Conservation (phyloP, 1,140 invertebrate species). For the Cydia strobilella region DNA sequence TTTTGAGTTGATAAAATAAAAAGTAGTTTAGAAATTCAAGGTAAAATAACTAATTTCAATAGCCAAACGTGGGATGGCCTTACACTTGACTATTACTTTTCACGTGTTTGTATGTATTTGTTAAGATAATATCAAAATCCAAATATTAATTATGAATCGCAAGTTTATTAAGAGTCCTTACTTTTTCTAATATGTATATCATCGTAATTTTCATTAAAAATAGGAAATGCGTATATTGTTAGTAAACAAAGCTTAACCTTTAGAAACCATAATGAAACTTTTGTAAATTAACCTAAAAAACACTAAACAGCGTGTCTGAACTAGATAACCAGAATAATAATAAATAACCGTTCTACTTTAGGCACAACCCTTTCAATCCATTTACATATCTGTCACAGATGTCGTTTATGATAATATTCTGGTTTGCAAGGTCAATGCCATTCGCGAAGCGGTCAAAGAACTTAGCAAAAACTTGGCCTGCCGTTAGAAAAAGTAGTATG, state of each 20-base stretch:
- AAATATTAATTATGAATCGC: neutral
- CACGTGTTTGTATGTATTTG: neutral
- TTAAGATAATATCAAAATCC: neutral
- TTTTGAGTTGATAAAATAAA: neutral
- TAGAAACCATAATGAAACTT: neutral
- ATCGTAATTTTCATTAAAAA: no score
- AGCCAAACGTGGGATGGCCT: neutral
- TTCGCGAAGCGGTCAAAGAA: constrained; percentile 22
- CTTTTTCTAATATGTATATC: no score
- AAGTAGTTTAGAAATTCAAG: neutral
- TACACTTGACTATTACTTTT: neutral
- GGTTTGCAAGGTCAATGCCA: constrained; percentile 23
- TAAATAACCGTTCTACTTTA: neutral
- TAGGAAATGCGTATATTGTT: no score
- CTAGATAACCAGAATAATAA: neutral
- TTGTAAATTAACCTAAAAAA: neutral
- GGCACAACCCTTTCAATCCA: neutral
- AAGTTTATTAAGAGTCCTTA: neutral
- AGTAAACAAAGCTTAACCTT: neutral
- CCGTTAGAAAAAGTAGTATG: neutral
- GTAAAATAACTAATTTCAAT: neutral
- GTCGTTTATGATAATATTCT: constrained; percentile 2
- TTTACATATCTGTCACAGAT: neutral
- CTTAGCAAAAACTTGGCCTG: neutral
- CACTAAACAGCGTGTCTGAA: neutral